Conservation (phyloP, 2,797 vertebrate genomes). For the Phrynocephalus guinanensis region DNA sequence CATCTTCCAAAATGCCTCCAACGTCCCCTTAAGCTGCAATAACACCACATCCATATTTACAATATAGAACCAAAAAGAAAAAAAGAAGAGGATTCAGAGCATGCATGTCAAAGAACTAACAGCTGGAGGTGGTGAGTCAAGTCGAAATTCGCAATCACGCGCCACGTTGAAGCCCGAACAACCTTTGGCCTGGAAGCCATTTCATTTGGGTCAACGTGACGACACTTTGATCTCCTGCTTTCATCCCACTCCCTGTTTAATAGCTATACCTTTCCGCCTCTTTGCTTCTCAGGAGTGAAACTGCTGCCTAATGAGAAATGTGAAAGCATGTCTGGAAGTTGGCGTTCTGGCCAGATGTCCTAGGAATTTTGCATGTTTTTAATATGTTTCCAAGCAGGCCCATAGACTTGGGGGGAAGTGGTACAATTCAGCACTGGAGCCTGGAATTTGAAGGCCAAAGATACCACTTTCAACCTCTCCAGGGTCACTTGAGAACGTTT, state of each 20-base stretch:
- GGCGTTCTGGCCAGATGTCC: background rate
- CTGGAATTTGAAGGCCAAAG: no score
- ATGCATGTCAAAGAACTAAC: conserved; percentile 54
- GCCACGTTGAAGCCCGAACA: conserved; percentile 54
- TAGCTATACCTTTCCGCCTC: background rate
- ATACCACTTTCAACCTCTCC: no score
- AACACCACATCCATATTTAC: conserved; percentile 75
- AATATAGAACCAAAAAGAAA: conserved; percentile 31
- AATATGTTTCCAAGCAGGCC: no score
- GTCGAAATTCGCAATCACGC: conserved; percentile 62
- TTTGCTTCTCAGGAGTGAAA: background rate
- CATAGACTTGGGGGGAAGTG: no score
- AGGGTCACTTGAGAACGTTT: no score
- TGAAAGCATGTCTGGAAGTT: background rate
- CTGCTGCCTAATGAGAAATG: background rate
- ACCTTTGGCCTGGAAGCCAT: conserved; percentile 45
- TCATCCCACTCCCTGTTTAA: background rate
- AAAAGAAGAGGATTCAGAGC: conserved; percentile 37
- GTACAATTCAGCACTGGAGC: no score
- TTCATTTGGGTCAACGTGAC: conserved; percentile 2
- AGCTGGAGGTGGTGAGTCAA: conserved; percentile 59
- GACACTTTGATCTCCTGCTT: conserved; percentile 16
- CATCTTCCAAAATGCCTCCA: conserved; percentile 69
- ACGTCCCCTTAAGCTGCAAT: conserved; percentile 62
- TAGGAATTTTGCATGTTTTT: no score